Base-by-base conservation (phyloP, 2,113 vertebrate species). In the Hyla sarda region DNA sequence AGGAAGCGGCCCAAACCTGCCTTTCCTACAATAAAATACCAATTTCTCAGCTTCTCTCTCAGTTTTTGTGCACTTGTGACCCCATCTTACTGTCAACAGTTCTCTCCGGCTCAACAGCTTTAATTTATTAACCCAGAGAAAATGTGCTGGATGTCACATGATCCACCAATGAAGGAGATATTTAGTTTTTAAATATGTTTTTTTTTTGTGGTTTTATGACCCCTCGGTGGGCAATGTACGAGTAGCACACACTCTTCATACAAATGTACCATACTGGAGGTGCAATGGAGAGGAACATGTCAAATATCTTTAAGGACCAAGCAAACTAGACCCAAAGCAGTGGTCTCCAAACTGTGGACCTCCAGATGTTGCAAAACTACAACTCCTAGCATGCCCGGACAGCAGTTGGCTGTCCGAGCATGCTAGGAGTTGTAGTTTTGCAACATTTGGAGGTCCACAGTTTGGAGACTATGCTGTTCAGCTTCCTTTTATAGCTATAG, bases 201-300 rank as follows among this genome's bases (percentile, higher is more conserved):
- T 41, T 17, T 25, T 2, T 83, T 83, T 12, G 5, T 32, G 81
- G 56, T 58, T 72, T 83, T 72, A 83, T 45, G 82, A 37, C 30
- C 12, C 67, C 69, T 17, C 1, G 19, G 48, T 73, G 82, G 52
- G 48, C 45, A 73, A 83, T 56, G 30, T 58, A 32, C 28, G 37
- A 34, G 67, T 23, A 83, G 34, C 67, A 83, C 28, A 52, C 17
- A 50, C 62, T 82, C 25, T 11, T 48, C 41, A 82, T 30, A 58
- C 52, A 32, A 79, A 79, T 58, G 76, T 81, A 81, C 78, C 78
- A 65, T 81, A 81, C 78, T 58, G 19, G n/a, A 58, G 2, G 41
- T 25, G 56, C 34, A 81, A 81, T 81, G 2, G 58, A 65, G 78
- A 58, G 76, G 52, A 79, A 79, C 76, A 79, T 32, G 52, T 58